phyloP scores from a whole-genome alignment of 2,888 invertebrate species.

The Calliscelio sp. region DNA sequence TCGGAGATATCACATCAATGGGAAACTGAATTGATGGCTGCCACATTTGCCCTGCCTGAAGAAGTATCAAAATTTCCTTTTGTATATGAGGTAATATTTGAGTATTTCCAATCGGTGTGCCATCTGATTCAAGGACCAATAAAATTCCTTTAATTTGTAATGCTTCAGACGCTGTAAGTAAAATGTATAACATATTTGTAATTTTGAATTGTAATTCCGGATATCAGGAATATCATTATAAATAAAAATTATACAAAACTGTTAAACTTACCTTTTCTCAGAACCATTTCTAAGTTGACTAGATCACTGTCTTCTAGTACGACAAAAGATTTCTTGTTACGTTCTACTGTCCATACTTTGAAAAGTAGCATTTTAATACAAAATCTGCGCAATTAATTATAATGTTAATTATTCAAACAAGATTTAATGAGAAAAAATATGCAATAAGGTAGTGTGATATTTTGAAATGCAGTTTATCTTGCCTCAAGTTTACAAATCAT shows the following conservation, averaged over 20 bases:
- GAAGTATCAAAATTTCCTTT: conserved; percentile 19
- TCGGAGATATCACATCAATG: background rate
- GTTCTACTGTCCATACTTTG: conserved; percentile 1
- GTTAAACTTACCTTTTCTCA: conserved; percentile 5
- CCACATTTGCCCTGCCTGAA: conserved; percentile 8
- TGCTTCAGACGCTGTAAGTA: background rate
- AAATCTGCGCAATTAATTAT: background rate
- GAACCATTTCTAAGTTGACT: background rate
- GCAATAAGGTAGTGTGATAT: background rate
- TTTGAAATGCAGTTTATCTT: background rate
- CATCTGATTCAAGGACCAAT: conserved; percentile 29
- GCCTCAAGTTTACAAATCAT: background rate
- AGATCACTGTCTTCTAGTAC: background rate
- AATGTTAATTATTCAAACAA: background rate
- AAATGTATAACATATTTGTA: background rate
- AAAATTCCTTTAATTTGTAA: background rate
- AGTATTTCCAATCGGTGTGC: conserved; percentile 9
- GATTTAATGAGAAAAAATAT: background rate
- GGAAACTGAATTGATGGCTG: conserved; percentile 8
- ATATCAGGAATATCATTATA: background rate
- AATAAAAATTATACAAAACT: background rate
- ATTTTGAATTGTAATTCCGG: background rate
- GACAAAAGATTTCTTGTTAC: conserved; percentile 10
- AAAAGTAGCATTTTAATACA: conserved; percentile 1
- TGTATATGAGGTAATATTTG: conserved; percentile 10